These are phyloP conservation scores for Nibea albiflora DNA, from an alignment of 2,113 vertebrate species.

Conservation along the genomic window DNA sequence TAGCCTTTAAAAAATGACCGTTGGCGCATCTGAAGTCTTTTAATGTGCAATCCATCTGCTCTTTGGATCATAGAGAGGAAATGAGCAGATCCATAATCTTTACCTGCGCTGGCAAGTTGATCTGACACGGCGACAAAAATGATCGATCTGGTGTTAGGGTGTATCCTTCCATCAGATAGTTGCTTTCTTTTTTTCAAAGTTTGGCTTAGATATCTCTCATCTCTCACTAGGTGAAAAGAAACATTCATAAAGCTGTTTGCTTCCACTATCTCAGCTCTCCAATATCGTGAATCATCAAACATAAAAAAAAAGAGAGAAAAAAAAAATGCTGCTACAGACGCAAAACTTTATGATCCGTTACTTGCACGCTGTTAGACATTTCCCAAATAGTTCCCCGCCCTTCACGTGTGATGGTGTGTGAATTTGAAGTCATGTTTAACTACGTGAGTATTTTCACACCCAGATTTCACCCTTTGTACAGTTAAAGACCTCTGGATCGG, in stretches of 20 bases:
- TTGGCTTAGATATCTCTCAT: constrained; percentile 43
- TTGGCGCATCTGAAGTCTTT: constrained; percentile 62
- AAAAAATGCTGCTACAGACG: constrained; percentile 36
- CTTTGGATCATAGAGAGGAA: constrained; percentile 65
- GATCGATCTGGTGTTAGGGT: constrained; percentile 64
- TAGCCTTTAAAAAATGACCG: constrained; percentile 64
- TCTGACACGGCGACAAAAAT: constrained; percentile 37
- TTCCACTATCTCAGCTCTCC: constrained; percentile 36
- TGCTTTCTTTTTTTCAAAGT: constrained; percentile 31
- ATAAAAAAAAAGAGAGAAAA: constrained; percentile 2
- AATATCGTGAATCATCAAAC: constrained; percentile 51
- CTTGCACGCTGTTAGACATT: constrained; percentile 68
- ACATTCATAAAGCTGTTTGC: constrained; percentile 46
- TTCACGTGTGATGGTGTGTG: constrained; percentile 65
- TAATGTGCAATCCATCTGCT: constrained; percentile 80
- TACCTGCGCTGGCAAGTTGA: constrained; percentile 62
- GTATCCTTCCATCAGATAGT: constrained; percentile 52
- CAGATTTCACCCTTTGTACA: constrained; percentile 22
- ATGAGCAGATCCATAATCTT: constrained; percentile 75
- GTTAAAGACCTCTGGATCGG: constrained; percentile 27
- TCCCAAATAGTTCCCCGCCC: constrained; percentile 59
- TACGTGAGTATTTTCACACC: constrained; percentile 53
- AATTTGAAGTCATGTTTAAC: constrained; percentile 62
- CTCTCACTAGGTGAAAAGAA: constrained; percentile 41
- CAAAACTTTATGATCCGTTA: constrained; percentile 71